A percentile compares a stretch with the other conserved stretches of the same genome.
These are phyloP conservation scores for Ceyx erithaca DNA, from an alignment of 2,797 vertebrate species.

Conservation along the genomic window DNA sequence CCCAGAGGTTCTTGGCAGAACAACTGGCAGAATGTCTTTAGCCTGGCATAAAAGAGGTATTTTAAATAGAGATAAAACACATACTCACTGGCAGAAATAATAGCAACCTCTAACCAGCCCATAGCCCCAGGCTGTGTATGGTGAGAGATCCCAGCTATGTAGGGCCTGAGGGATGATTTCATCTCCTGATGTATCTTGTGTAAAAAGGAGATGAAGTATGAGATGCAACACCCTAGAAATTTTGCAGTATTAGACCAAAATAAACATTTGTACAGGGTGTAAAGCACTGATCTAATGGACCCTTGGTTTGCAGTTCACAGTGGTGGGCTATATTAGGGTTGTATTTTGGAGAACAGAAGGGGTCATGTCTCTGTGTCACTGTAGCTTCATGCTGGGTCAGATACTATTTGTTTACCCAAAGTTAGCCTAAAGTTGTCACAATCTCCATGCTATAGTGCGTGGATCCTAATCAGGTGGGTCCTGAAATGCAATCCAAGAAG, in stretches of 20 bases:
- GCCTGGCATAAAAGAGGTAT: neutral
- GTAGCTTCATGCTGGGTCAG: neutral
- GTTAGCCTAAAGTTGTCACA: neutral
- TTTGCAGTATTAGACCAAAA: neutral
- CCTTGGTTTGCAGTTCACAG: neutral
- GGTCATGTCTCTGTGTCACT: neutral
- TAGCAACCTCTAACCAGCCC: neutral
- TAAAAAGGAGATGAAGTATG: neutral
- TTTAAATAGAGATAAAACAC: neutral
- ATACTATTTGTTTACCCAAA: neutral
- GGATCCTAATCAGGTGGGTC: neutral
- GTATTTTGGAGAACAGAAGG: neutral
- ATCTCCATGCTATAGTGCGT: neutral
- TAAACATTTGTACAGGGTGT: fast-evolving
- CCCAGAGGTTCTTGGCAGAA: neutral
- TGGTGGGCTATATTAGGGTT: fast-evolving
- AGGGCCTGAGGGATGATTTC: neutral
- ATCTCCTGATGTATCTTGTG: neutral
- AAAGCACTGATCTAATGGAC: neutral
- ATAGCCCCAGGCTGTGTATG: too few relatives aligned
- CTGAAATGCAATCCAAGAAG: neutral
- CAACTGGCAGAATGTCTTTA: neutral
- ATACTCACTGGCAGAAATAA: neutral
- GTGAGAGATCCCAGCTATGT: neutral
- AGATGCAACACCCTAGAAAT: neutral